Base-by-base conservation (phyloP, 2,113 vertebrate genomes). In the Tychaedon coryphoeus region DNA sequence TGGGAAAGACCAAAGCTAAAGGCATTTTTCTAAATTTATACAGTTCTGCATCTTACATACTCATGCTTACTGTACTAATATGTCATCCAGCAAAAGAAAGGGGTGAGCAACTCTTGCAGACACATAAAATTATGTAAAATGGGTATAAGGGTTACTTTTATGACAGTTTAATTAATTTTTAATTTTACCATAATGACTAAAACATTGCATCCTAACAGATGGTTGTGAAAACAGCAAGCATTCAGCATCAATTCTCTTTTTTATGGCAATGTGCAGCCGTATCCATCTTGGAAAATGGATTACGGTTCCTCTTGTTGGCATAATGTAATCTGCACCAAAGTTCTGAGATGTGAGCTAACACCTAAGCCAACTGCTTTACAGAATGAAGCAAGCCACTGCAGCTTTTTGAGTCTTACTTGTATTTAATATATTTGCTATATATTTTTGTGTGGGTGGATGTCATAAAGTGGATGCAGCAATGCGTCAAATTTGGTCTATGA, bases 201-300 rank as follows among this genome's bases (percentile, higher is more conserved):
- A 88, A 38, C 78, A 88, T 70, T 38, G 53, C 23, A 70, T 60
- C 29, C 36, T 86, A 95, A 64, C 93, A 96, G 86, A 92, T 84
- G 86, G 78, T n/a, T 74, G n/a, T 76, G 62, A 83, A 93, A 88
- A 38, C 50, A 86, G 62, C 33, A 83, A 92, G 43, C 48, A 36
- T 56, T 88, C 71, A 95, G 78, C 42, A 72, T 56, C 70, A 62
- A 26, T 51, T 88, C 47, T 74, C 38, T 19, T 88, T 88, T 93
- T 76, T 45, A 88, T 31, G 53, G 82, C 53, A 60, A 42, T 12
- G 14, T 38, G 53, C 40, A 67, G 72, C 65, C 26, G 38, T 19
- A 70, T 60, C 29, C 38, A 70, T 42, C 54, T 66, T 61, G 58
- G 45, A 90, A 85, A 94, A 86, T 33, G 38, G 78, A 81, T 60